phyloP scores from a whole-genome alignment of 2,797 vertebrate species.

The Anolis apletophallus region DNA sequence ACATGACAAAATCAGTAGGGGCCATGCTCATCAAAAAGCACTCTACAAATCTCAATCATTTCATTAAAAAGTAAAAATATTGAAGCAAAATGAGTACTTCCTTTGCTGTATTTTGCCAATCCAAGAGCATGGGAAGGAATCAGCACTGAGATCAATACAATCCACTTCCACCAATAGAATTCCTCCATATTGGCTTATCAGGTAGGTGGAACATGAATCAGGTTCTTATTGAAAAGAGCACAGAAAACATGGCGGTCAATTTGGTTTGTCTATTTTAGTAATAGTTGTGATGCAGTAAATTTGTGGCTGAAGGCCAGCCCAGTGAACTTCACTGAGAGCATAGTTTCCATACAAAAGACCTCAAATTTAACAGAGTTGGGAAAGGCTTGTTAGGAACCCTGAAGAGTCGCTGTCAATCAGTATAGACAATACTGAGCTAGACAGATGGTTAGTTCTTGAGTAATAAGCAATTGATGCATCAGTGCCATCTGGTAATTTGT shows the following conservation, averaged over 20 bases:
- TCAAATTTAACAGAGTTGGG: background rate
- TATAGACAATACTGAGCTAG: background rate
- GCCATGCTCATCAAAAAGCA: conserved; percentile 70
- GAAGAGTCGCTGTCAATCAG: background rate
- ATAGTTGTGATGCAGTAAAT: background rate
- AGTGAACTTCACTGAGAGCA: background rate
- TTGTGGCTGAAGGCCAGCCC: background rate
- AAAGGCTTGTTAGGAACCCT: background rate
- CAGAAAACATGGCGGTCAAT: background rate
- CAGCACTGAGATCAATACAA: background rate
- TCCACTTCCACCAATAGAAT: conserved; percentile 4
- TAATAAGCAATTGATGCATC: no score
- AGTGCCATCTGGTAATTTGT: no score
- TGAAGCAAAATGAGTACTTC: conserved; percentile 65
- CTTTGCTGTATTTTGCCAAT: conserved; percentile 43
- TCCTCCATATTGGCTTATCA: background rate
- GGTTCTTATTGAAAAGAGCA: background rate
- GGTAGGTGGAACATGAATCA: background rate
- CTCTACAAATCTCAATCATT: conserved; percentile 66
- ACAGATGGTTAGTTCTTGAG: no score
- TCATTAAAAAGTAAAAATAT: conserved; percentile 60
- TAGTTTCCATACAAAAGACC: background rate
- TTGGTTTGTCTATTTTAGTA: background rate
- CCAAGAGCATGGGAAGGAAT: conserved; percentile 41
- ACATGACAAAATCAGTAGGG: conserved; percentile 73